Base-by-base conservation (phyloP, 1,140 invertebrate species). In the Maconellicoccus hirsutus region DNA sequence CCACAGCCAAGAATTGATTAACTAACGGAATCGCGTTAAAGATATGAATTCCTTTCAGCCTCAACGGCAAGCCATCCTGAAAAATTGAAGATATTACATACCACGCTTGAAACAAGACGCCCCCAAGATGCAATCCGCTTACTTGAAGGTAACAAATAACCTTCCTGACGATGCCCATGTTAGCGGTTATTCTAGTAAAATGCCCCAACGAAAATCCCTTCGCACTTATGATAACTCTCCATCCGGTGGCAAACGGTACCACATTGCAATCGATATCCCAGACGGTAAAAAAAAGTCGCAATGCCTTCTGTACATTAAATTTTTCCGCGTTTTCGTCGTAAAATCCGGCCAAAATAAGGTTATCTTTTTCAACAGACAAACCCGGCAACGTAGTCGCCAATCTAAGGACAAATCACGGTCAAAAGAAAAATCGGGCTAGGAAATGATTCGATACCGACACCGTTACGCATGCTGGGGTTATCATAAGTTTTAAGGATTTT, bases 1-100 rank as follows among this genome's bases (percentile, higher is more conserved):
- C 42, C 16, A 76, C 42, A 8, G 70, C 61, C 26, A 81, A 26
- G 74, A 39, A 72, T 72, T 74, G 71, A 21, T 75, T 69, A 1
- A 73, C 42, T 12, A 73, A 59, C 1, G 73, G 16, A 3, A 72
- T 66, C 38, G 72, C 66, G 26, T 75, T 75, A 25, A 74, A 73
- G 21, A 74, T 42, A 25, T 74, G 61, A 1, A 75, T 70, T n/a
- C 73, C 73, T 71, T 70, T 74, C n/a, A 76, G 59, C 3, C 52
- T 71, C 16, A 75, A 38, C 14, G 73, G 75, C 7, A 72, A 22
- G 1, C 71, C 72, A 25, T 72, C 75, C 70, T 78, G 74, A 38
- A 38, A 38, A 38, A 38, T 38, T 38, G 33, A 14, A 38, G 14
- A n/a, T n/a, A n/a, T n/a, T n/a, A n/a, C n/a, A n/a, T n/a, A n/a